Conservation (phyloP, 2,113 vertebrate genomes). For the Dipodomys ordii region DNA sequence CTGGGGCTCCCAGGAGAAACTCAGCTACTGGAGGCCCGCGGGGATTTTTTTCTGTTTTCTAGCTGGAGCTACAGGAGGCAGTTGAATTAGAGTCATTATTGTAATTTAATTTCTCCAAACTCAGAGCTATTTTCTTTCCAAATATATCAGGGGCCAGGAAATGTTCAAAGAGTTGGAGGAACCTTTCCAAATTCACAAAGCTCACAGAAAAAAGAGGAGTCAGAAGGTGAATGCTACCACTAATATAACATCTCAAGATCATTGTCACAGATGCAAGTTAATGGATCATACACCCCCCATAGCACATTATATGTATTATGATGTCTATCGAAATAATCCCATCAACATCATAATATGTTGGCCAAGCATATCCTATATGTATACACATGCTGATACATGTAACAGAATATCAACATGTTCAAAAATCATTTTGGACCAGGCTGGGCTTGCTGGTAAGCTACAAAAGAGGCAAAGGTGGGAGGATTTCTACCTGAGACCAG, state of each 20-base stretch:
- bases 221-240: neutral
- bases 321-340: neutral
- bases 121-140: constrained; percentile 74
- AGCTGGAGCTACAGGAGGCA: neutral
- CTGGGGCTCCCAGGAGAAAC: neutral
- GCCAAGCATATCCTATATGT: neutral
- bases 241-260: neutral
- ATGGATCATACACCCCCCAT: neutral
- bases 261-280: neutral
- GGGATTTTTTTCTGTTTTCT: constrained; percentile 17
- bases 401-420: neutral
- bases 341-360: neutral
- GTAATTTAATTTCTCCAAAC: constrained; percentile 69
- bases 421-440: neutral
- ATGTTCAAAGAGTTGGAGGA: constrained; percentile 48
- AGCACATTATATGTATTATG: neutral
- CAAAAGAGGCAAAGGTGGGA: no score
- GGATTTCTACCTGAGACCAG: no score
- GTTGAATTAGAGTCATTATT: constrained; percentile 63
- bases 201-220: neutral
- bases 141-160: constrained; percentile 51
- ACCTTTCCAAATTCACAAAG: constrained; percentile 58
- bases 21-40: fast-evolving
- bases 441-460: no score
- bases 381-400: neutral